Percentiles rank a stretch among this genome's conserved stretches.
Evolutionary conservation across 1,140 invertebrate genomes (phyloP).

Genomic region (Grapholita molesta): DNA sequence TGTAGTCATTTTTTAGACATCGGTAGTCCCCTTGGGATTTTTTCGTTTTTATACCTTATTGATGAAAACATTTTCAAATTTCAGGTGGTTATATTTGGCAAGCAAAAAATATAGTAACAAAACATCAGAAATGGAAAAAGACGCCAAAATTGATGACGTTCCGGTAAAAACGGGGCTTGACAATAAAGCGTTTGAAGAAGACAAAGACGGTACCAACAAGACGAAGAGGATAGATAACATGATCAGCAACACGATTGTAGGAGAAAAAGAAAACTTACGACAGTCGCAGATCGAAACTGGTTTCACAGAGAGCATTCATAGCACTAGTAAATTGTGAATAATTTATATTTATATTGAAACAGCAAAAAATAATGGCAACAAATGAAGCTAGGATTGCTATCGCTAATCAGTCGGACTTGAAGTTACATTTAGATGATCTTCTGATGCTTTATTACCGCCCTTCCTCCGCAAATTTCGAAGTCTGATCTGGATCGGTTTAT

Average conservation of each 20-base stretch:
- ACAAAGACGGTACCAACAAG: conserved; percentile 36
- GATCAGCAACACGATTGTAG: conserved; percentile 18
- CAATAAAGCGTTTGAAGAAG: conserved; percentile 61
- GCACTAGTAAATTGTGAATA: conserved; percentile 54
- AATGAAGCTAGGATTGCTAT: not conserved
- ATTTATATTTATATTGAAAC: not conserved
- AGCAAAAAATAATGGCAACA: not conserved
- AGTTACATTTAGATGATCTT: not conserved
- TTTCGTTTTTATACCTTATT: too few species aligned
- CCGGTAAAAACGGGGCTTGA: conserved; percentile 43
- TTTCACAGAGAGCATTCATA: conserved; percentile 64
- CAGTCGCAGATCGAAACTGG: conserved; percentile 69
- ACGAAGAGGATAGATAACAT: conserved; percentile 21
- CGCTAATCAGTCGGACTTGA: not conserved
- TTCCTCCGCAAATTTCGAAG: not conserved
- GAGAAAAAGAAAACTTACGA: conserved; percentile 30
- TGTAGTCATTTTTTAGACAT: not conserved
- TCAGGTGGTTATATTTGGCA: conserved; percentile 68
- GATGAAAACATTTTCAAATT: conserved; percentile 21
- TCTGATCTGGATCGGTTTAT: not conserved
- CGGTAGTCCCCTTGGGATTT: too few species aligned
- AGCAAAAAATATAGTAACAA: conserved; percentile 55
- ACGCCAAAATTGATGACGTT: conserved; percentile 24
- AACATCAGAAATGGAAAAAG: conserved; percentile 24
- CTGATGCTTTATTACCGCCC: not conserved